A percentile compares a stretch with the other conserved stretches of the same genome.
Evolutionary conservation across 1,140 invertebrate species (phyloP).

Genomic region (Latrodectus geometricus): DNA sequence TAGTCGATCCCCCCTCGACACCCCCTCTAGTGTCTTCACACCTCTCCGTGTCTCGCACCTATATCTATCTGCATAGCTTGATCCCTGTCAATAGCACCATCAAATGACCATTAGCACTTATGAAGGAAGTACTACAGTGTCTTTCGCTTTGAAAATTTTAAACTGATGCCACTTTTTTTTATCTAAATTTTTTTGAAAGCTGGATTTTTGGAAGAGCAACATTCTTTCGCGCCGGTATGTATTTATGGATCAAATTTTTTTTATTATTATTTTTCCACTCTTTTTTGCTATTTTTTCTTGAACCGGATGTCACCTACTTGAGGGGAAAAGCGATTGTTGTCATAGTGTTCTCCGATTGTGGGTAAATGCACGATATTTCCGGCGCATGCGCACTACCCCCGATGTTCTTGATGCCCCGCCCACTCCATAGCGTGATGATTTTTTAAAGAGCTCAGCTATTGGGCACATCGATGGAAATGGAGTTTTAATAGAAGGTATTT

Average conservation of each 20-base stretch:
- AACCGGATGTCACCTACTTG: constrained; percentile 3
- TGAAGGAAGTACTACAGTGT: constrained; percentile 21
- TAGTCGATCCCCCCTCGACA: neutral
- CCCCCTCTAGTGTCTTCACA: neutral
- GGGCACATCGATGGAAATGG: constrained; percentile 25
- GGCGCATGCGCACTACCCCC: neutral
- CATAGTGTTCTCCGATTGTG: constrained; percentile 42
- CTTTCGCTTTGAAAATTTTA: constrained; percentile 53
- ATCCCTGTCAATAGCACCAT: constrained; percentile 55
- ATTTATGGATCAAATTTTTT: constrained; percentile 20
- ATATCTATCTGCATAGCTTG: constrained; percentile 42
- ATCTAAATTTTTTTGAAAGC: neutral
- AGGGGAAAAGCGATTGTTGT: constrained; percentile 13
- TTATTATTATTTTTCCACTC: too few relatives aligned
- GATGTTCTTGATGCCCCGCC: constrained; percentile 11
- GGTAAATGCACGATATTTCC: constrained; percentile 9
- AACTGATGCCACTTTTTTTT: constrained; percentile 31
- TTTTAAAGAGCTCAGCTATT: constrained; percentile 52
- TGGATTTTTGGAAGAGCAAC: too few relatives aligned
- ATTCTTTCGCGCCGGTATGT: constrained; percentile 13
- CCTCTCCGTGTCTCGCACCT: neutral
- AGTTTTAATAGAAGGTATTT: constrained; percentile 40
- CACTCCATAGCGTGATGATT: constrained; percentile 31
- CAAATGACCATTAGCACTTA: constrained; percentile 61
- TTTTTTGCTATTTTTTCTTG: neutral